These are phyloP conservation scores for Pollachius pollachius DNA, from an alignment of 2,113 vertebrate genomes.

Conservation along the genomic window DNA sequence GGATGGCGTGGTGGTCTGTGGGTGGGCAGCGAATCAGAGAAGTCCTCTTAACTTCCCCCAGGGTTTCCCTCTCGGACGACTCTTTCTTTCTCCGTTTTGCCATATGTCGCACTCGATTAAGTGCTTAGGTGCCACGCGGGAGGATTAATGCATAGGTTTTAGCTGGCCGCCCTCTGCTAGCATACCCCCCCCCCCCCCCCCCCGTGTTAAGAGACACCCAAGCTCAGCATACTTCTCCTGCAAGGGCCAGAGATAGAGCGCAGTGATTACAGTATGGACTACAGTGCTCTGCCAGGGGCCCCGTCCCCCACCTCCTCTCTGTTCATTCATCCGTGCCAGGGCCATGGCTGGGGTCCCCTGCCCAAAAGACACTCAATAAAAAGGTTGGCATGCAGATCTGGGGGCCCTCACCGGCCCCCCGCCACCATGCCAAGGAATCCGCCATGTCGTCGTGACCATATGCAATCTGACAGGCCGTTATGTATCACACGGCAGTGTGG, in stretches of 20 bases:
- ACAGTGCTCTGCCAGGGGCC: constrained; percentile 35
- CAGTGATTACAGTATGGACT: constrained; percentile 50
- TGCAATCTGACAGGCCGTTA: constrained; percentile 39
- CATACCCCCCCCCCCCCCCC: constrained; percentile 35
- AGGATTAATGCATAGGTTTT: constrained; percentile 30
- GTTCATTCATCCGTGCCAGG: constrained; percentile 10
- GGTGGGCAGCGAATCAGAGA: neutral
- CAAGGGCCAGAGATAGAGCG: constrained; percentile 48
- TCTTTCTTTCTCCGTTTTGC: no score
- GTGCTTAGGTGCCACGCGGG: no score
- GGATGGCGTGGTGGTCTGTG: neutral
- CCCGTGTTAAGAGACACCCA: constrained; percentile 55
- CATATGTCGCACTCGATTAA: no score
- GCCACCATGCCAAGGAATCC: constrained; percentile 19
- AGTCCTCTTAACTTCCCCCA: neutral
- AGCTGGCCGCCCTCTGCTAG: constrained; percentile 34
- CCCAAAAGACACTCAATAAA: constrained; percentile 45
- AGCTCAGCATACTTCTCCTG: constrained; percentile 43
- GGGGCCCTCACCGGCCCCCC: neutral
- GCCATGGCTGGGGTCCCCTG: constrained; percentile 25
- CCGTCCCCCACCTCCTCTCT: constrained; percentile 34
- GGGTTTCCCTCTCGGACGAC: no score
- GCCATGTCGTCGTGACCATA: constrained; percentile 31
- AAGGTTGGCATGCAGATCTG: constrained; percentile 25
- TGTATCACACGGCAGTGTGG: constrained; percentile 7